Evolutionary conservation across 1,140 invertebrate species (phyloP).

Genomic region (Trichomalopsis sarcophagae): DNA sequence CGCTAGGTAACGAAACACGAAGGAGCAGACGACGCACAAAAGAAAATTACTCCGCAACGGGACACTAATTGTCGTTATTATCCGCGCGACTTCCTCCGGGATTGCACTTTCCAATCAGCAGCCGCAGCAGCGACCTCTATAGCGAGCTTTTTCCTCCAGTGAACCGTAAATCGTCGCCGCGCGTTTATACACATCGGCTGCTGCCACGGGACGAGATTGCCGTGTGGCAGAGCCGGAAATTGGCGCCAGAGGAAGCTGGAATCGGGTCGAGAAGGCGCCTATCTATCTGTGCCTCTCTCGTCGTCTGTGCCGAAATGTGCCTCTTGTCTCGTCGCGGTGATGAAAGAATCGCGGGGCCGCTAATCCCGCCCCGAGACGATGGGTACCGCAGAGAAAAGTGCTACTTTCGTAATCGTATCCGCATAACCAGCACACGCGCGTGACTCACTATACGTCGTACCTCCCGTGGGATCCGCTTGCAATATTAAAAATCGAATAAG

Average conservation of each 20-base stretch:
- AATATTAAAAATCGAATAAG: neutral
- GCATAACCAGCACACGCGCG: too few relatives aligned
- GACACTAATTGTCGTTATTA: slow-evolving; percentile 32
- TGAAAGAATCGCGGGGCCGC: too few relatives aligned
- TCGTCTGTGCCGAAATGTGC: neutral
- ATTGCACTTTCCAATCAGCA: slow-evolving; percentile 23
- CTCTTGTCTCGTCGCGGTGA: too few relatives aligned
- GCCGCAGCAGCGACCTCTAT: neutral
- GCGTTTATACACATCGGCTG: neutral
- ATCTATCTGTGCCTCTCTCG: neutral
- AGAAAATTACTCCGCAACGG: neutral
- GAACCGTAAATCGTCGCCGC: neutral
- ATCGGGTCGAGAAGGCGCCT: neutral
- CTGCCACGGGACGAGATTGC: neutral
- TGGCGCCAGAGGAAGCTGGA: neutral
- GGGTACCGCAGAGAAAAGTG: too few relatives aligned
- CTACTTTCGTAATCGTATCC: too few relatives aligned
- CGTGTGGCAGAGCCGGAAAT: neutral
- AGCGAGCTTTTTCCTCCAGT: neutral
- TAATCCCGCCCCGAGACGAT: too few relatives aligned
- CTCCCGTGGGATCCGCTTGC: neutral
- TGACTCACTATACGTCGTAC: neutral
- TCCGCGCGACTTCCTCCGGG: slow-evolving; percentile 17
- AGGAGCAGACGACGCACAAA: neutral
- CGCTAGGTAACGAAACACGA: neutral